Conservation (phyloP, 2,113 vertebrate species). For the Atrichornis clamosus region DNA sequence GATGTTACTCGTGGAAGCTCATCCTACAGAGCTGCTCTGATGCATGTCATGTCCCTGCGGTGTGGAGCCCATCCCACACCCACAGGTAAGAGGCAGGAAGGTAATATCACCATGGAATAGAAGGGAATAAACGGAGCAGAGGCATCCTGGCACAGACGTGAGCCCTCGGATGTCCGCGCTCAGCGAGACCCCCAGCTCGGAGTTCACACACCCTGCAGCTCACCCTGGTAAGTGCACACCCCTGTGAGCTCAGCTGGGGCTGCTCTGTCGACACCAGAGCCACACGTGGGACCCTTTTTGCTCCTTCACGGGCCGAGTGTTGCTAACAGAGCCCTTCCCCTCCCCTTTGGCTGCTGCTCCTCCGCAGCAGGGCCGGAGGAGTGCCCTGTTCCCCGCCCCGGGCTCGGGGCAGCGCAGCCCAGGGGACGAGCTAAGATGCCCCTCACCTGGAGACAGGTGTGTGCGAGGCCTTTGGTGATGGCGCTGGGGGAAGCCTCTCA, state of each 20-base stretch:
- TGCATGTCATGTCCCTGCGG: accelerated
- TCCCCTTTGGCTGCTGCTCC: neutral
- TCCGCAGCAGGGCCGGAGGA: neutral
- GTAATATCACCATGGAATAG: accelerated
- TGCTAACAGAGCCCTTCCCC: neutral
- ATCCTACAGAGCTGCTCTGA: neutral
- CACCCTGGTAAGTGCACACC: accelerated
- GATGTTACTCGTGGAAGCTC: accelerated
- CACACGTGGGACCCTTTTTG: accelerated
- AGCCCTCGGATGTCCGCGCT: accelerated
- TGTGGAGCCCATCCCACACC: neutral
- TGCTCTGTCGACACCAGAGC: neutral
- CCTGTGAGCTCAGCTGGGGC: neutral
- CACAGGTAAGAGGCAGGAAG: neutral
- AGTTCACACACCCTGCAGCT: neutral
- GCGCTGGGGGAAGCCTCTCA: neutral
- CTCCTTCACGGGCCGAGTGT: accelerated
- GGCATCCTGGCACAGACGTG: neutral
- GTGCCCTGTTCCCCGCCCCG: neutral
- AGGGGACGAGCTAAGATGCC: neutral
- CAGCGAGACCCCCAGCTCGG: accelerated
- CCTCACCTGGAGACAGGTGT: neutral
- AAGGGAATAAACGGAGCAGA: neutral
- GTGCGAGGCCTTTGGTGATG: neutral
- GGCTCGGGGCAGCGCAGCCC: neutral